Evolutionary conservation across 2,797 vertebrate genomes (phyloP).

Genomic region (Anniella stebbinsi): DNA sequence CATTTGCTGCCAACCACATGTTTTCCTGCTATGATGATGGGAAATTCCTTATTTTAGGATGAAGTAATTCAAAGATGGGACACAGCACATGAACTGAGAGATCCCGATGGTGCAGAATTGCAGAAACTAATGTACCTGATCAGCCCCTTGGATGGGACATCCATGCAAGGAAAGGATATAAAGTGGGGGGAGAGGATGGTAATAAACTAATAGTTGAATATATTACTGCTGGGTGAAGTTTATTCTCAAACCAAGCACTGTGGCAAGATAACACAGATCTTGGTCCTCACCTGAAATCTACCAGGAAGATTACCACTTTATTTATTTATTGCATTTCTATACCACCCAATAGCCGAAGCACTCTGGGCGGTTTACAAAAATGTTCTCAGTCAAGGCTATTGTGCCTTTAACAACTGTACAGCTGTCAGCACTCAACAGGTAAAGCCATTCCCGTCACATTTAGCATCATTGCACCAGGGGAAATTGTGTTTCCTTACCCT

Average conservation of each 20-base stretch:
- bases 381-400: background rate
- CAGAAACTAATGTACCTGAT: background rate
- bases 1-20: background rate
- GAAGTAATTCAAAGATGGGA: background rate
- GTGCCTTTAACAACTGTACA: background rate
- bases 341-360: no score
- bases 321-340: no score
- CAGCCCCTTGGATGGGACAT: no score
- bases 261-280: background rate
- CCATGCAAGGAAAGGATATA: background rate
- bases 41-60: background rate
- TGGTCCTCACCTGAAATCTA: background rate
- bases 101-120: background rate
- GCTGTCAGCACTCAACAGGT: background rate
- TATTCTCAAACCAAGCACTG: background rate
- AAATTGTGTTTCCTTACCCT: no score
- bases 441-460: background rate
- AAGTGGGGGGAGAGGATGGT: no score
- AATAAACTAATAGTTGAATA: background rate
- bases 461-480: no score
- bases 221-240: background rate
- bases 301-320: background rate
- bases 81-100: background rate
- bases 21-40: background rate
- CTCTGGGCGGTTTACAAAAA: no score